Base-by-base conservation (phyloP, 2,888 invertebrate genomes). In the Lasioglossum marginatum region DNA sequence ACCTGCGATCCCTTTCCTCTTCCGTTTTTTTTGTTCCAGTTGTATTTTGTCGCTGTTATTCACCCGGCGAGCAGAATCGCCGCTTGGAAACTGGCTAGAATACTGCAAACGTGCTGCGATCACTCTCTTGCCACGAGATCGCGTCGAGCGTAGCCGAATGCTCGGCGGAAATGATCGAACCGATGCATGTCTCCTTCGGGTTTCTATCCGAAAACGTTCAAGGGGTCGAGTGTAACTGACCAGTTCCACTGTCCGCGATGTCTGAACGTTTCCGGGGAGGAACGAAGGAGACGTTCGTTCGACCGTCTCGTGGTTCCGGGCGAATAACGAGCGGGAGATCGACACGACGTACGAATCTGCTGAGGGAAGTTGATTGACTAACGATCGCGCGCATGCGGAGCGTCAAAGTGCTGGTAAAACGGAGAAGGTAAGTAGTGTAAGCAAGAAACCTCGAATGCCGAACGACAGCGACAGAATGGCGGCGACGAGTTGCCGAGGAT, bases 401-500 rank as follows among this genome's bases (percentile, higher is more conserved):
- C 74, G 77, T 74, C 40, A 31, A 68, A 40, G 48, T 72, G 40
- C 71, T 31, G 79, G 43, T 63, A n/a, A 43, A 34, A 34, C 19
- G 27, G 10, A 68, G 19, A 37, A 31, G 63, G 63, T 63, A 63
- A 63, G 31, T 63, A 63, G 27, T 63, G 31, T 14, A 19, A 37
- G 68, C 68, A 68, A 68, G 68, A 68, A 68, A 34, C 68, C 34
- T 37, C 34, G 66, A 34, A 37, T 23, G n/a, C 4, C 68, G 23
- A 68, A 37, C 70, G 40, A n/a, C 70, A 6, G n/a, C 34, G 37
- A 40, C 40, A 70, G 37, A 40, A 70, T 70, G 40, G 40, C 70
- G 40, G 52, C 86, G 60, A 86, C 85, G 81, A 86, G 82, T 86
- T 72, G 48, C 16, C 78, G 84, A 85, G 86, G 85, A 86, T 79